Base-by-base conservation (phyloP, 2,888 invertebrate species). In the Stenotaenia linearis region DNA sequence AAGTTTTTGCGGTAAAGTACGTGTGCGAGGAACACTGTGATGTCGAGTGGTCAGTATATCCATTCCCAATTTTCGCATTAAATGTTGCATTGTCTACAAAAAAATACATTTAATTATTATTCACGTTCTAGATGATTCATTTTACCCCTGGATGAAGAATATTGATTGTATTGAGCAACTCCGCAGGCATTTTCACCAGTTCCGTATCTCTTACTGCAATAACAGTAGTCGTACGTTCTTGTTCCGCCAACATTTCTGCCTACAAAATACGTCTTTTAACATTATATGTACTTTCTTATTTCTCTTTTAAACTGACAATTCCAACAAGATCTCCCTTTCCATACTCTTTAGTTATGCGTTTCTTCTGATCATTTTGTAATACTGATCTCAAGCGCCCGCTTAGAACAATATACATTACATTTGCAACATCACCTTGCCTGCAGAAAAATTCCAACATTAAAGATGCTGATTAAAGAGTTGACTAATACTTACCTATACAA, bases 131-230 rank as follows among this genome's bases (percentile, higher is more conserved):
- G 3, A 1, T 32, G 5, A 9, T 21, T 15, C 1, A 56, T 45
- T 77, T 61, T 80, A 85, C 97, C 82, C 96, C 93, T 0, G 97
- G 97, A 89, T 94, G 97, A 82, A 96, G 91, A 82, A 97, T 89
- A 86, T 99, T 99, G 85, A 99, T 98, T 75, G 95, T 94, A 87
- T 98, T 98, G 86, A 99, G 94, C 78, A 99, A 88, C 15, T 98
- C 98, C 85, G 97, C 96, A 0, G 99, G 98, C 81, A 99, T 88
- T 86, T 97, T 97, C 0, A 98, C 98, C 80, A 99, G 88, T 86
- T 99, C 99, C 0, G 98, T 97, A 87, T 98, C 98, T 81, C 98
- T 90, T 18, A 96, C 95, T 79, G 98, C 98, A 91, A 99, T 95
- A 2, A 98, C 94, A 0, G 97, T 97, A 0, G 98, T 98, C 81